Evolutionary conservation across 2,797 vertebrate genomes (phyloP).

Genomic region (Sus cebifrons): DNA sequence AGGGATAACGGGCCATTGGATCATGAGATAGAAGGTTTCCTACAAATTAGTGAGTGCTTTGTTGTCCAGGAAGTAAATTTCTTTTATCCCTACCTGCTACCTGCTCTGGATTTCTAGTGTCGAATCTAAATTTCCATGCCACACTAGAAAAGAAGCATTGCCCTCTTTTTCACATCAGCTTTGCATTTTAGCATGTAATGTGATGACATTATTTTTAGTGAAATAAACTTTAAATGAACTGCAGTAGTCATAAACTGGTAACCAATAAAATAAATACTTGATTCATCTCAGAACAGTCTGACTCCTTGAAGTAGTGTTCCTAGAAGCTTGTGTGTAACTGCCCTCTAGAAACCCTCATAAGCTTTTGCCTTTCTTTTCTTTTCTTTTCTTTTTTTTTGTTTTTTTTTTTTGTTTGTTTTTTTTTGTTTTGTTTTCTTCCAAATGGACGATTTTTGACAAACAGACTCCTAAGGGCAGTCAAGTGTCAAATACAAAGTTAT

Average conservation of each 20-base stretch:
- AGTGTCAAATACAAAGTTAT: conserved; percentile 85
- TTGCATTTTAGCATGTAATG: background rate
- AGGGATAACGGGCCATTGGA: background rate
- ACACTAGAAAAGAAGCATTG: fast-evolving
- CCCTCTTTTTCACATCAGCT: background rate
- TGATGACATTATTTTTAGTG: background rate
- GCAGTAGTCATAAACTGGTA: background rate
- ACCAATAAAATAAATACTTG: background rate
- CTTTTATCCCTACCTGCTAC: background rate
- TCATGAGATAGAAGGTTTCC: background rate
- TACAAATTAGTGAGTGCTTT: background rate
- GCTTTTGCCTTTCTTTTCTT: conserved; percentile 43
- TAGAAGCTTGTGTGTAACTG: background rate
- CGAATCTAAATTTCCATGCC: background rate
- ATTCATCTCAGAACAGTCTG: background rate
- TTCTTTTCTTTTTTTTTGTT: background rate
- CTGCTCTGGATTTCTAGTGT: background rate
- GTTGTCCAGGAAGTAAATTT: background rate
- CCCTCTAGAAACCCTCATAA: conserved; percentile 27
- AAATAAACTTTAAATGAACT: conserved; percentile 57
- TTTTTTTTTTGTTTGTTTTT: background rate
- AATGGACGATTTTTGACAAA: conserved; percentile 81
- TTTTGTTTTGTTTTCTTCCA: conserved; percentile 48
- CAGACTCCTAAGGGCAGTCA: conserved; percentile 83
- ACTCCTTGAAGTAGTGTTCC: background rate